Percentiles rank a stretch among this genome's conserved stretches.
These are phyloP conservation scores for Agelas oroides DNA, from an alignment of 37 sponge, comb jelly and placozoan genomes.

Conservation along the genomic window DNA sequence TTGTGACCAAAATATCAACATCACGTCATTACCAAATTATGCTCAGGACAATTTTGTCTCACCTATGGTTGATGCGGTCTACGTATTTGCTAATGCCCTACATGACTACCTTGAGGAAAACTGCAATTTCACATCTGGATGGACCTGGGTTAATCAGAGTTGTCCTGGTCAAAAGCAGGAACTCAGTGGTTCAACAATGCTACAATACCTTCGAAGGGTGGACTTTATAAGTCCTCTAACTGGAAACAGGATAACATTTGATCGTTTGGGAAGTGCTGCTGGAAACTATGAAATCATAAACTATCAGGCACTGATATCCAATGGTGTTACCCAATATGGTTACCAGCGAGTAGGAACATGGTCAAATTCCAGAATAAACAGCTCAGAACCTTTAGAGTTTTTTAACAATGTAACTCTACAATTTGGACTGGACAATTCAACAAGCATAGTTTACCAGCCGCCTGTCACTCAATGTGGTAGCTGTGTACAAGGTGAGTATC, in stretches of 20 bases:
- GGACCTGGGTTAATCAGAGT: constrained; percentile 5
- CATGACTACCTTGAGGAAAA: constrained; percentile 56
- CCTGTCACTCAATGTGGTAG: neutral
- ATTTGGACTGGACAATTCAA: neutral
- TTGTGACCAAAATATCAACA: neutral
- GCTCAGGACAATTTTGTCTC: constrained; percentile 31
- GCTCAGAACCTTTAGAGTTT: neutral
- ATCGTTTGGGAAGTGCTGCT: constrained; percentile 20
- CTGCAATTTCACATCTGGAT: constrained; percentile 23
- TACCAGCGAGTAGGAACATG: constrained; percentile 25
- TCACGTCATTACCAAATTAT: neutral
- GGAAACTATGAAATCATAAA: constrained; percentile 44
- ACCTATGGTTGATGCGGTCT: constrained; percentile 69
- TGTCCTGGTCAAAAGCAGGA: constrained; percentile 40
- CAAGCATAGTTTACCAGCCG: neutral
- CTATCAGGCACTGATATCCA: neutral
- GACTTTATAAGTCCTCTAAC: constrained; percentile 12
- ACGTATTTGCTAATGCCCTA: constrained; percentile 61
- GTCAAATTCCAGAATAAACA: neutral
- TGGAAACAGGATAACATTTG: constrained; percentile 35
- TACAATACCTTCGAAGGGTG: constrained; percentile 7
- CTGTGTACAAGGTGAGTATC: constrained; percentile 21
- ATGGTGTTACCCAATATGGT: neutral
- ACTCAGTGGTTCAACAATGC: constrained; percentile 9
- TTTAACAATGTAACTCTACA: neutral